Evolutionary conservation across 1,140 invertebrate genomes (phyloP).

Genomic region (Chelonus insularis): DNA sequence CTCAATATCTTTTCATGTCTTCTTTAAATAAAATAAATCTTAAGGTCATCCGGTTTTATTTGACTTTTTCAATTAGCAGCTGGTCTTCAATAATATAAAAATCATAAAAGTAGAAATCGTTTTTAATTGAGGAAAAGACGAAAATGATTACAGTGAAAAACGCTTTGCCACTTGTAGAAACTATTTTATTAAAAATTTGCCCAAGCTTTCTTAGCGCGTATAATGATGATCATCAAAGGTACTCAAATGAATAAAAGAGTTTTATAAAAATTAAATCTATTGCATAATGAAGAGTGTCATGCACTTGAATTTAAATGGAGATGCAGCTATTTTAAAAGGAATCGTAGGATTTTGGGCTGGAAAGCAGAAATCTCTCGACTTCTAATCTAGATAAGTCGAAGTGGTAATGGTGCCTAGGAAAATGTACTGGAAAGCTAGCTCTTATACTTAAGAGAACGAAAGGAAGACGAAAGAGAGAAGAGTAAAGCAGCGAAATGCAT

Average conservation of each 20-base stretch:
- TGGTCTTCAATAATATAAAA: too few relatives aligned
- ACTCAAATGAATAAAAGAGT: neutral
- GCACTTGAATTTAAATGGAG: neutral
- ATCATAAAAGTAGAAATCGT: too few relatives aligned
- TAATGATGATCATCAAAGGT: neutral
- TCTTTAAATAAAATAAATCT: too few relatives aligned
- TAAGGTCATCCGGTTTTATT: too few relatives aligned
- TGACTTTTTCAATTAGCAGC: too few relatives aligned
- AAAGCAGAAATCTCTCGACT: neutral
- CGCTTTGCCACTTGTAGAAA: too few relatives aligned
- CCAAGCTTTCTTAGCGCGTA: too few relatives aligned
- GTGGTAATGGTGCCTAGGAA: constrained; percentile 18
- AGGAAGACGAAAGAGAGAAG: constrained; percentile 1
- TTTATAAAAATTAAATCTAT: neutral
- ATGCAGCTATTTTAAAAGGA: neutral
- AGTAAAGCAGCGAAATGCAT: constrained; percentile 8
- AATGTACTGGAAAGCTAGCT: constrained; percentile 15
- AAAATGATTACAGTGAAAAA: too few relatives aligned
- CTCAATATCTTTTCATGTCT: too few relatives aligned
- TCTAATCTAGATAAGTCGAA: constrained; percentile 23
- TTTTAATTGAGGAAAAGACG: too few relatives aligned
- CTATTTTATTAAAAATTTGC: too few relatives aligned
- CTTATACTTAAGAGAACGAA: constrained; percentile 14
- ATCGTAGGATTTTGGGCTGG: neutral
- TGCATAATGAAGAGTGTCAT: neutral